Evolutionary conservation across 2,888 invertebrate genomes (phyloP), one percentile per base, ranked within the genome.

Genomic region (Leptopilina syphax): DNA sequence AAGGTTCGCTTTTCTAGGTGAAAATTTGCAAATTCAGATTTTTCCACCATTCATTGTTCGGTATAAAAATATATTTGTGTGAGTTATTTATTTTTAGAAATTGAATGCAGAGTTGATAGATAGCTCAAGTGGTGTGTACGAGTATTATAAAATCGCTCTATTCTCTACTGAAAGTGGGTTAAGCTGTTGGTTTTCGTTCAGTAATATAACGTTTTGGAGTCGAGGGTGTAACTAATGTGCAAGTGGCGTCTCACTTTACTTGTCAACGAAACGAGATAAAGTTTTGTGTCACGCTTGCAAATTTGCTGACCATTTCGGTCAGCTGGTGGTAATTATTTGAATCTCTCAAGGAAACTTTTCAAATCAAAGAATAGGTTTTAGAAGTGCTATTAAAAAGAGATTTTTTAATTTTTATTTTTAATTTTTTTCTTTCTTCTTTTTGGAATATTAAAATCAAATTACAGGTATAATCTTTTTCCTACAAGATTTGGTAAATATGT

Each of bases 261-360:
- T 73, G 73, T 73, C 73, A 57, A 54, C 73, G n/a, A 13, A 34
- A 57, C 57, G 73, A 50, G 12, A 73, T 73, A 73, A 73, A 73
- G 34, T 73, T 73, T 73, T n/a, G 34, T 27, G 73, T 57, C 57
- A 54, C 73, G 57, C 54, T 73, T 27, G 34, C 73, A 57, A 57
- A 73, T 73, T 73, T 57, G 73, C 27, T 70, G 73, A 73, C 73
- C 73, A 73, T 54, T 73, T 73, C 54, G n/a, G 54, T 50, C 57
- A 57, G 2, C 27, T 12, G 47, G 12, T 34, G 24, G 9, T 27
- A 8, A 65, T 24, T 3, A 8, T 54, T 27, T 13, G 9, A 70
- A 54, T 70, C 44, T 34, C 13, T 18, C 60, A 18, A 1, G 34
- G 6, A n/a, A 60, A 60, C n/a, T 60, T 60, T 60, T 18, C 7